Evolutionary conservation across 2,888 invertebrate species (phyloP).

Genomic region (Tanytarsus gracilentus): DNA sequence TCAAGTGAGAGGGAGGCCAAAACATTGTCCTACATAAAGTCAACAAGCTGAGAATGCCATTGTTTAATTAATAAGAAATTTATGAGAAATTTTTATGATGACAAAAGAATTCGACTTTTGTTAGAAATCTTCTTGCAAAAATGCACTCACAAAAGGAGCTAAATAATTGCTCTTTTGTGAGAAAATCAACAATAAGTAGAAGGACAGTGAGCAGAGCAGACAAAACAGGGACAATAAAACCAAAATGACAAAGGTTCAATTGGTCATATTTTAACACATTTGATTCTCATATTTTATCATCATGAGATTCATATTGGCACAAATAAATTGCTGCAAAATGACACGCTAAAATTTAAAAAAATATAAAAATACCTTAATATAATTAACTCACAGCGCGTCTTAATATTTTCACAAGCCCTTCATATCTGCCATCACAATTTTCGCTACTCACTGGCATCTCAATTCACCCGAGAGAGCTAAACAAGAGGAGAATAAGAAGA

Average conservation of each 20-base stretch:
- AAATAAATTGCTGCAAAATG: neutral
- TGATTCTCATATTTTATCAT: slow-evolving; percentile 12
- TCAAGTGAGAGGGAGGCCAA: slow-evolving; percentile 10
- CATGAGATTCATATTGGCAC: neutral
- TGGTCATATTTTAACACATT: slow-evolving; percentile 26
- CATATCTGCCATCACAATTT: too few species aligned
- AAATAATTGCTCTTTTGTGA: slow-evolving; percentile 24
- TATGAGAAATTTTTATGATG: neutral
- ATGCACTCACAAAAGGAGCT: neutral
- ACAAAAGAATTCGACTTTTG: neutral
- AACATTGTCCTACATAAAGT: slow-evolving; percentile 18
- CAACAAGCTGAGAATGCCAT: neutral
- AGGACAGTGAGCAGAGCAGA: neutral
- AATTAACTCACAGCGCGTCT: too few species aligned
- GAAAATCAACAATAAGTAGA: neutral
- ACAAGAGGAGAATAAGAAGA: neutral
- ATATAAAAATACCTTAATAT: too few species aligned
- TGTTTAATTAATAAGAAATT: slow-evolving; percentile 26
- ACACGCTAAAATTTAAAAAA: neutral
- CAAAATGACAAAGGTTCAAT: slow-evolving; percentile 18
- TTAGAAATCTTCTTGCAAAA: neutral
- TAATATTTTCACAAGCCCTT: too few species aligned
- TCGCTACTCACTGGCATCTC: too few species aligned
- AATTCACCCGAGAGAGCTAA: neutral
- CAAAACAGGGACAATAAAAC: neutral